phyloP scores from a whole-genome alignment of 2,113 vertebrate genomes.

The Machaerirhynchus nigripectus region DNA sequence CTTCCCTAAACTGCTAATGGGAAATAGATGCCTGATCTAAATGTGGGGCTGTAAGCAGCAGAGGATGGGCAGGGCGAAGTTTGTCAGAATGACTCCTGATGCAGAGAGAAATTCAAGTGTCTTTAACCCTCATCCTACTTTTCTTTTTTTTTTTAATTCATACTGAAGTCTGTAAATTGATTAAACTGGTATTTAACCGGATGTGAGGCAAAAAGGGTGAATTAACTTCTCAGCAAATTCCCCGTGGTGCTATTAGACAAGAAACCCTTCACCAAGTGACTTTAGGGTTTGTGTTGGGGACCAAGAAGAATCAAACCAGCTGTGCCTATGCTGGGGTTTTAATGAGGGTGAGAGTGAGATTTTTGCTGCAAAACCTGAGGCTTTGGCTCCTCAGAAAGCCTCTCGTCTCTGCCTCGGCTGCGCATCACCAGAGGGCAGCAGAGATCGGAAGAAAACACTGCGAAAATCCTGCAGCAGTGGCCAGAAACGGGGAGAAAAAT shows the following conservation, averaged over 20 bases:
- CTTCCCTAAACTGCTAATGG: neutral
- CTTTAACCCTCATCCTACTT: neutral
- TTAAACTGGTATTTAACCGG: neutral
- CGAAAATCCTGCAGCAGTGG: neutral
- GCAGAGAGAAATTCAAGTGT: neutral
- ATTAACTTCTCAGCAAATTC: neutral
- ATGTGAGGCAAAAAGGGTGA: neutral
- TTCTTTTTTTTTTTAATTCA: neutral
- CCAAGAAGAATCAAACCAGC: neutral
- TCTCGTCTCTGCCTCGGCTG: neutral
- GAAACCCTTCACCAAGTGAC: neutral
- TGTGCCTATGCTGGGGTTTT: neutral
- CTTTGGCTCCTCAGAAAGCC: neutral
- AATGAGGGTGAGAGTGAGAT: neutral
- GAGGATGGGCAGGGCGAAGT: neutral
- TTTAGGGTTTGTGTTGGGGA: neutral
- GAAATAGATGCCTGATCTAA: neutral
- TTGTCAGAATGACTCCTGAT: neutral
- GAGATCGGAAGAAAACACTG: conserved; percentile 28
- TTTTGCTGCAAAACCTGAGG: neutral
- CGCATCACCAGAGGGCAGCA: conserved; percentile 70
- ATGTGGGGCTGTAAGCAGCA: neutral
- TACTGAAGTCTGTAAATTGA: neutral
- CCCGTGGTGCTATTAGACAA: neutral
- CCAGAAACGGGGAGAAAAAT: neutral